phyloP scores from a whole-genome alignment of 1,140 invertebrate species.

The Trichogramma pretiosum region DNA sequence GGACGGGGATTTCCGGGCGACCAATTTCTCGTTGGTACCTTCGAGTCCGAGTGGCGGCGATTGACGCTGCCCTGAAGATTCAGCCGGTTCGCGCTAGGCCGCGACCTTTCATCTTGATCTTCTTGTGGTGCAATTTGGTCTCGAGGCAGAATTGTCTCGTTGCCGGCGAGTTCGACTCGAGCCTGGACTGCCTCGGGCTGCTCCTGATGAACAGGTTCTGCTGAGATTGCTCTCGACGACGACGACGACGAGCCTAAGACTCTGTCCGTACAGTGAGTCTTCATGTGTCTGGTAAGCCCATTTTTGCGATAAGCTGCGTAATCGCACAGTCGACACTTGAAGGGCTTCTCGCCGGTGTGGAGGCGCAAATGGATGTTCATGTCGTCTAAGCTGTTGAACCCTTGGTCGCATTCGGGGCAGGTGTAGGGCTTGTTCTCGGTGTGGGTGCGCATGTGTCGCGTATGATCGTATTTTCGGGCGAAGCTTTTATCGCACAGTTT shows the following conservation, averaged over 20 bases:
- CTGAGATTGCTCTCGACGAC: too few species aligned
- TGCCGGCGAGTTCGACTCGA: too few species aligned
- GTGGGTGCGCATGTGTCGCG: conserved; percentile 88
- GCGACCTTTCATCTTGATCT: too few species aligned
- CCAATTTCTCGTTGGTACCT: too few species aligned
- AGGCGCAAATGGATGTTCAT: conserved; percentile 91
- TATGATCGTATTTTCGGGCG: conserved; percentile 95
- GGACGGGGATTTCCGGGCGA: too few species aligned
- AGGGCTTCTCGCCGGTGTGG: conserved; percentile 96
- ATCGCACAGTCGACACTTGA: conserved; percentile 89
- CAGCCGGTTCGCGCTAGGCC: too few species aligned
- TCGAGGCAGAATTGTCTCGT: too few species aligned
- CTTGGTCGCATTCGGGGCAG: conserved; percentile 83
- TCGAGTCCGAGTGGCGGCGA: too few species aligned
- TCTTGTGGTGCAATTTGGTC: too few species aligned
- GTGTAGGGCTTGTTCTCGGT: conserved; percentile 89
- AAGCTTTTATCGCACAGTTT: conserved; percentile 91
- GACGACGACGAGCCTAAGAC: too few species aligned
- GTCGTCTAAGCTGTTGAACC: conserved; percentile 92
- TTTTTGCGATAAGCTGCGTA: conserved; percentile 93
- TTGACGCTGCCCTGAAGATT: too few species aligned
- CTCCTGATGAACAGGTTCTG: conserved; percentile 7
- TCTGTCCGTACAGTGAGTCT: conserved; percentile 64
- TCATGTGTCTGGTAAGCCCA: conserved; percentile 96
- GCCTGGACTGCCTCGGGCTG: conserved; percentile 22